phyloP scores from a whole-genome alignment of 1,140 invertebrate species.

The Ephestia elutella region DNA sequence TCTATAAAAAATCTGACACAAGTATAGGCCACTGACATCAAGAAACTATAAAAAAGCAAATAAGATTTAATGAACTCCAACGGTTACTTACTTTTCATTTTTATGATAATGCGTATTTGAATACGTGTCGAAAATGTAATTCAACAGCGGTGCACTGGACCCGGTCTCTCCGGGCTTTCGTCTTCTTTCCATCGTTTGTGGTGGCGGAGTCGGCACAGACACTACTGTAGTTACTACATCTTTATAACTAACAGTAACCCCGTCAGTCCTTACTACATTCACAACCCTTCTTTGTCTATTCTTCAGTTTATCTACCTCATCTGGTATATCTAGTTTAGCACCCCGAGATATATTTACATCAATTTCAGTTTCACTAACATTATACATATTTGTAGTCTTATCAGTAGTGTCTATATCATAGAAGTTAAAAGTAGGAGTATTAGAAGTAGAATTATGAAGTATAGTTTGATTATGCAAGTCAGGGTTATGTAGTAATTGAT shows the following conservation, averaged over 20 bases:
- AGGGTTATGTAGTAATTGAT: slow-evolving; percentile 55
- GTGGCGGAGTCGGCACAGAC: slow-evolving; percentile 21
- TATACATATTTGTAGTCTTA: slow-evolving; percentile 36
- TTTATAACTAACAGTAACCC: slow-evolving; percentile 24
- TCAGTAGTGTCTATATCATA: slow-evolving; percentile 22
- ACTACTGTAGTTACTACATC: slow-evolving; percentile 26
- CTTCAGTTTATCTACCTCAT: slow-evolving; percentile 26
- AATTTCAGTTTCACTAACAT: slow-evolving; percentile 17
- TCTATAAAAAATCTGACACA: too few relatives aligned
- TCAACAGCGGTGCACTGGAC: slow-evolving; percentile 61
- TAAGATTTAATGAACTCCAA: not conserved
- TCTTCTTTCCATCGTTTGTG: slow-evolving; percentile 39
- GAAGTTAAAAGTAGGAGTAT: slow-evolving; percentile 39
- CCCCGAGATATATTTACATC: slow-evolving; percentile 25
- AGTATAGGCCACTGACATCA: too few relatives aligned
- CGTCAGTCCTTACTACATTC: slow-evolving; percentile 34
- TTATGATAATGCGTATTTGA: slow-evolving; percentile 64
- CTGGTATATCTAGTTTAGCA: slow-evolving; percentile 33
- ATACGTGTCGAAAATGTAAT: slow-evolving; percentile 69
- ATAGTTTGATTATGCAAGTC: slow-evolving; percentile 35
- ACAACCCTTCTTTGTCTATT: slow-evolving; percentile 49
- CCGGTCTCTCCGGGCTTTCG: slow-evolving; percentile 54
- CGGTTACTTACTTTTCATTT: slow-evolving; percentile 52
- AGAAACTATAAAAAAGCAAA: too few relatives aligned
- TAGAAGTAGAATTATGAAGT: slow-evolving; percentile 36